Evolutionary conservation across 2,888 invertebrate genomes (phyloP), one percentile per base, ranked within the genome.

Genomic region (Drosophila mercatorum): DNA sequence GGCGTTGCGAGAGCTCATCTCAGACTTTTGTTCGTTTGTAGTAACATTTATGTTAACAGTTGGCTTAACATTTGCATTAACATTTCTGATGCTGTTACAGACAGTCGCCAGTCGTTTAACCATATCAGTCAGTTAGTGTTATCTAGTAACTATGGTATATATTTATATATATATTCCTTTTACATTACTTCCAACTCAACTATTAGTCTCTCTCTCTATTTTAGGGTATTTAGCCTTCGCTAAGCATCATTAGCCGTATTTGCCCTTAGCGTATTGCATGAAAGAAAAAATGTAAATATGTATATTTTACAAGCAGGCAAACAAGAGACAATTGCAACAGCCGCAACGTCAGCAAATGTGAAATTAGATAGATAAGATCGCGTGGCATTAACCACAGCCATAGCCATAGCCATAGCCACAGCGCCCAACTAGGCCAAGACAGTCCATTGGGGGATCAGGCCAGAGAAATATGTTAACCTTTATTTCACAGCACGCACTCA

Each of bases 251-350:
- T 12, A 22, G 57, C 34, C 57, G 46, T 65, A 36, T 60, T 49
- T 10, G 34, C 14, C 31, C 51, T 41, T 36, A 58, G 14, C 43
- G 51, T 49, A 59, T 69, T 53, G 64, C 59, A 61, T 69, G 49
- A 57, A 22, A 22, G 46, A 49, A 69, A 49, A 2, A 5, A 28
- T 28, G 5, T 28, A 58, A 68, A 46, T 46, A 14, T 62, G 55
- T 61, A 69, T 61, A 69, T 59, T 56, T 55, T 34, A 75, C 56
- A 74, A 41, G 56, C 47, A 17, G 10, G 43, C 63, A 53, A 63
- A 62, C 68, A 74, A 75, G 58, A 75, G 60, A 66, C 65, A 75
- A 57, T 64, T 76, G 62, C 65, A 69, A 69, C 76, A 75, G 66
- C 62, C 65, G 53, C 76, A 62, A 40, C 58, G 60, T 31, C 51